phyloP scores from a whole-genome alignment of 2,797 vertebrate genomes.

The Mycteria americana region DNA sequence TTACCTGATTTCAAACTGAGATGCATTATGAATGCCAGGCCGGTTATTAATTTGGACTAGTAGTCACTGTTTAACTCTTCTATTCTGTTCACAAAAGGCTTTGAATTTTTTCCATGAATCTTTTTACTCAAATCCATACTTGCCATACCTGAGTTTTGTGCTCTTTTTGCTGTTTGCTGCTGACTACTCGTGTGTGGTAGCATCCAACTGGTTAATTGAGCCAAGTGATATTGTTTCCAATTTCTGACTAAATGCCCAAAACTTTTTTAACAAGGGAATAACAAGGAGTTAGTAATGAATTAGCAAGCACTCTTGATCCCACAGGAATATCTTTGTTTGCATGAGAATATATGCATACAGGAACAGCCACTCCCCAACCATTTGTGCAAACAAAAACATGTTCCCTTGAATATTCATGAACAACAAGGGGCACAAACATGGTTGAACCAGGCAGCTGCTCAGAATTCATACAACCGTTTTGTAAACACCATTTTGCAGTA shows the following conservation, averaged over 20 bases:
- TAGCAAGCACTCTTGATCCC: background rate
- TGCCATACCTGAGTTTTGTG: background rate
- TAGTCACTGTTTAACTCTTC: background rate
- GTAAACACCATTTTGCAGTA: conserved; percentile 6
- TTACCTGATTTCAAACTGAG: background rate
- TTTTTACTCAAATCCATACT: background rate
- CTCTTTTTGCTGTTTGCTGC: background rate
- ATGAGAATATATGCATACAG: conserved; percentile 2
- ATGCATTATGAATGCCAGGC: background rate
- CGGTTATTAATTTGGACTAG: background rate
- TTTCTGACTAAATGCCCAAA: background rate
- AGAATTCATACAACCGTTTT: background rate
- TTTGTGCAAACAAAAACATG: conserved; percentile 52
- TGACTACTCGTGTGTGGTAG: background rate
- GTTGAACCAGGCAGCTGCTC: conserved; percentile 50
- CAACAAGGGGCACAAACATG: background rate
- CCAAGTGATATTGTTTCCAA: background rate
- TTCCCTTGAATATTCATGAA: conserved; percentile 61
- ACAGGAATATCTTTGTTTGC: conserved; percentile 22
- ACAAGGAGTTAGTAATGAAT: background rate
- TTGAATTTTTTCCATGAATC: background rate
- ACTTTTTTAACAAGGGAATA: background rate
- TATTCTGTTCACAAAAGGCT: background rate
- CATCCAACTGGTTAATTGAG: background rate
- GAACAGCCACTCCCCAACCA: conserved; percentile 32